Evolutionary conservation across 2,797 vertebrate species (phyloP).

Genomic region (Hylomyscus alleni): DNA sequence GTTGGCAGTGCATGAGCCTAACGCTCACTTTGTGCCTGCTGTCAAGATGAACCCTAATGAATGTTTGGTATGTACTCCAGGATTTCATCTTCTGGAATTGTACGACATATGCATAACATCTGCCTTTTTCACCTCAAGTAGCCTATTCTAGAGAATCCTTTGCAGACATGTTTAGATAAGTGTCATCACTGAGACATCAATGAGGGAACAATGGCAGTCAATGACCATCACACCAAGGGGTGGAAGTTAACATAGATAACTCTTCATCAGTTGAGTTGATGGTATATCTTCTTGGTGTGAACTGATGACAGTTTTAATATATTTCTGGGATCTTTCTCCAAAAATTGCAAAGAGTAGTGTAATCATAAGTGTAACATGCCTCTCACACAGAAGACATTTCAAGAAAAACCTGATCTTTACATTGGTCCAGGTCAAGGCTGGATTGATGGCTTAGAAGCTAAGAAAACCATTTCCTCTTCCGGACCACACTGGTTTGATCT

Average conservation of each 20-base stretch:
- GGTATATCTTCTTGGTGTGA: neutral
- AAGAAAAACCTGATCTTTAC: neutral
- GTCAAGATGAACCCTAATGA: neutral
- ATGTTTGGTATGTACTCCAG: no score
- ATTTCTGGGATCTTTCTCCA: neutral
- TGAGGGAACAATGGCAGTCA: neutral
- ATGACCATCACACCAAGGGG: neutral
- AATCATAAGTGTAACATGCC: neutral
- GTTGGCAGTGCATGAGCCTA: neutral
- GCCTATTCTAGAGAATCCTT: neutral
- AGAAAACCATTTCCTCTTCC: neutral
- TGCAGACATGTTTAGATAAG: neutral
- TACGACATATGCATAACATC: neutral
- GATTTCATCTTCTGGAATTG: neutral
- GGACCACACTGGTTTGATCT: neutral
- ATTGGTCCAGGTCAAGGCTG: neutral
- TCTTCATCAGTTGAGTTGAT: neutral
- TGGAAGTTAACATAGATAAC: neutral
- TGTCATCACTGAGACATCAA: neutral
- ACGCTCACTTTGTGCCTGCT: neutral
- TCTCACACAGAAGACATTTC: neutral
- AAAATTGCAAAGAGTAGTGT: neutral
- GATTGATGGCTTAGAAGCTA: neutral
- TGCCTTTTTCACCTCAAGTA: neutral
- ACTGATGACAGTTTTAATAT: neutral